These are phyloP conservation scores for Echinometra lucunter DNA, from an alignment of 53 echinoderm and acorn worm genomes.

Conservation along the genomic window DNA sequence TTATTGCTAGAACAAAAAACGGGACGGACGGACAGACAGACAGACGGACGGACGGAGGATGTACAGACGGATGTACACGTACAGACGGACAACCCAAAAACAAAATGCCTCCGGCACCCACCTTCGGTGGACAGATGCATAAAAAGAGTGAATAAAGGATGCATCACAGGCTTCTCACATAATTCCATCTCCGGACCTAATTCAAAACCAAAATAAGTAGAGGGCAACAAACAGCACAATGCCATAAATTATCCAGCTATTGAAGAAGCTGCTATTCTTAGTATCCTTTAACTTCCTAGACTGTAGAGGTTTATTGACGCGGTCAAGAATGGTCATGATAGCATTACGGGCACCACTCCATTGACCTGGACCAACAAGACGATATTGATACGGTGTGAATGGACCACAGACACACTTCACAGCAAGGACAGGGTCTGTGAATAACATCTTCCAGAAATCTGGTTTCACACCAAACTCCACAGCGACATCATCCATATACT, in stretches of 20 bases:
- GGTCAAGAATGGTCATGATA: slow-evolving; percentile 81
- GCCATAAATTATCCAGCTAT: background rate
- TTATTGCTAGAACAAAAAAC: no score
- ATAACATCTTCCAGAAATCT: slow-evolving; percentile 75
- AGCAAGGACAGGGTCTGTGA: slow-evolving; percentile 79
- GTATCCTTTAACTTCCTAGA: slow-evolving; percentile 61
- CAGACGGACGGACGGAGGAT: no score
- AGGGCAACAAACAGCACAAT: background rate
- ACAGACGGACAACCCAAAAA: no score
- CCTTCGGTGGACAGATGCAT: no score
- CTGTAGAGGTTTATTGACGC: slow-evolving; percentile 74
- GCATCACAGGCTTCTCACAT: no score
- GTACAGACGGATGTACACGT: no score
- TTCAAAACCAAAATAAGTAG: slow-evolving; percentile 40
- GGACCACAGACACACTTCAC: slow-evolving; percentile 79
- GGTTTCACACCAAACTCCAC: slow-evolving; percentile 82
- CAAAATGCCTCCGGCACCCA: no score
- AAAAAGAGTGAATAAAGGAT: no score
- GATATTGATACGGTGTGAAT: slow-evolving; percentile 84
- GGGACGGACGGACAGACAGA: no score
- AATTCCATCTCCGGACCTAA: no score
- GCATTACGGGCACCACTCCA: slow-evolving; percentile 85
- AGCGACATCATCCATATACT: slow-evolving; percentile 83
- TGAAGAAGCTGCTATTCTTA: background rate
- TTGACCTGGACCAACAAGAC: slow-evolving; percentile 88